These are phyloP conservation scores for Delphinapterus leucas DNA, from an alignment of 2,113 vertebrate genomes.

Conservation along the genomic window DNA sequence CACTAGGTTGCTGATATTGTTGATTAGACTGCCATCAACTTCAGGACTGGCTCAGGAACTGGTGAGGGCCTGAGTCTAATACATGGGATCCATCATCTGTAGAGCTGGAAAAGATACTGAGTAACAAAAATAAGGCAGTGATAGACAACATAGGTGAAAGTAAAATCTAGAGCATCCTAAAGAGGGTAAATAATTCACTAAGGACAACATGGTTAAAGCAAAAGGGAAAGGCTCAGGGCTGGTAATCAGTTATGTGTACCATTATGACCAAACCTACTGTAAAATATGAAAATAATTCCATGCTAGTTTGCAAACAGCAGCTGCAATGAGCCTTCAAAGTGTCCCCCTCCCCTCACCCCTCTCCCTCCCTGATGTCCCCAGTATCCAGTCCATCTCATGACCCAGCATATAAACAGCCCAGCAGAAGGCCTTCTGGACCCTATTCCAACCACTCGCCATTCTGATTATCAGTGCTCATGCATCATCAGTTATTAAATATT, in stretches of 20 bases:
- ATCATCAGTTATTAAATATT: neutral
- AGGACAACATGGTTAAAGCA: neutral
- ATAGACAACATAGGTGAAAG: neutral
- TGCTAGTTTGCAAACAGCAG: neutral
- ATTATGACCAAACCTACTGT: neutral
- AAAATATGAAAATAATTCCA: constrained; percentile 12
- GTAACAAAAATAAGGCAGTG: neutral
- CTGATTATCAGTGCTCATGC: neutral
- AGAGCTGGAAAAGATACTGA: neutral
- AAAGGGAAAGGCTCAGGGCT: neutral
- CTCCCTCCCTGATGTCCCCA: neutral
- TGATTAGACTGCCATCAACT: neutral
- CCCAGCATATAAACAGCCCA: neutral
- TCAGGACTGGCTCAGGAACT: neutral
- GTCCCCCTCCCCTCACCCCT: neutral
- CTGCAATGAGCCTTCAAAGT: neutral
- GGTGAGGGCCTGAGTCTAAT: neutral
- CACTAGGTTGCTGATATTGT: neutral
- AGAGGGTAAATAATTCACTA: neutral
- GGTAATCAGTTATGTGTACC: neutral
- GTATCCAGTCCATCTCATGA: neutral
- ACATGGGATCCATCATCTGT: neutral
- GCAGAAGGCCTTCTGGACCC: neutral
- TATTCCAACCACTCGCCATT: neutral
- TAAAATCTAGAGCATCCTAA: neutral